A percentile compares a stretch with the other conserved stretches of the same genome.
Evolutionary conservation across 2,888 invertebrate genomes (phyloP).

Genomic region (Hydrotaea cyrtoneurina): DNA sequence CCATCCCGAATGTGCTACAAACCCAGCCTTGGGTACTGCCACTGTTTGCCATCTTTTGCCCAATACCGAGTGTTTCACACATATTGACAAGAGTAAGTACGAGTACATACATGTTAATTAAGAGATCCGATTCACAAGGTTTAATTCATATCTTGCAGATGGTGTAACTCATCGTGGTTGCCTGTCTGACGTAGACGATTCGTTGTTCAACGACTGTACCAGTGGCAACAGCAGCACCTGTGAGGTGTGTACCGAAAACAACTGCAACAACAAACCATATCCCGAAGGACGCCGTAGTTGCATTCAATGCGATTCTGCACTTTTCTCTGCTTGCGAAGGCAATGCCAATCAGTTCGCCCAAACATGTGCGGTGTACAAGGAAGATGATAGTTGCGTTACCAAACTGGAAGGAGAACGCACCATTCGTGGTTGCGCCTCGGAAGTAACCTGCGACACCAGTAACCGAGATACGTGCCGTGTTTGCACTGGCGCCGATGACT

Average conservation of each 20-base stretch:
- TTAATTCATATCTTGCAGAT: conserved; percentile 63
- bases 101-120: conserved; percentile 64
- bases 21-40: rapidly evolving
- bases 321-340: conserved; percentile 70
- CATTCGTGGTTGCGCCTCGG: conserved; percentile 74
- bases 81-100: conserved; percentile 69
- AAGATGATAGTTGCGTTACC: conserved; percentile 72
- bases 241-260: conserved; percentile 66
- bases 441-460: conserved; percentile 71
- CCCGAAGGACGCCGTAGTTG: conserved; percentile 74
- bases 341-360: conserved; percentile 66
- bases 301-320: conserved; percentile 73
- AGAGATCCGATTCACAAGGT: neutral
- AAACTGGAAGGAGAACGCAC: conserved; percentile 71
- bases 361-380: conserved; percentile 71
- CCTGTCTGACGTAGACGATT: conserved; percentile 69
- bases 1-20: conserved; percentile 68
- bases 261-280: conserved; percentile 73
- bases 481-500: conserved; percentile 72
- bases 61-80: conserved; percentile 71
- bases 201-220: conserved; percentile 71
- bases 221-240: conserved; percentile 70
- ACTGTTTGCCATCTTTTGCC: conserved; percentile 70
- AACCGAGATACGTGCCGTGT: conserved; percentile 71
- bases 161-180: conserved; percentile 75